Evolutionary conservation across 2,888 invertebrate genomes (phyloP).

Genomic region (Lepetodrilus schrolli): DNA sequence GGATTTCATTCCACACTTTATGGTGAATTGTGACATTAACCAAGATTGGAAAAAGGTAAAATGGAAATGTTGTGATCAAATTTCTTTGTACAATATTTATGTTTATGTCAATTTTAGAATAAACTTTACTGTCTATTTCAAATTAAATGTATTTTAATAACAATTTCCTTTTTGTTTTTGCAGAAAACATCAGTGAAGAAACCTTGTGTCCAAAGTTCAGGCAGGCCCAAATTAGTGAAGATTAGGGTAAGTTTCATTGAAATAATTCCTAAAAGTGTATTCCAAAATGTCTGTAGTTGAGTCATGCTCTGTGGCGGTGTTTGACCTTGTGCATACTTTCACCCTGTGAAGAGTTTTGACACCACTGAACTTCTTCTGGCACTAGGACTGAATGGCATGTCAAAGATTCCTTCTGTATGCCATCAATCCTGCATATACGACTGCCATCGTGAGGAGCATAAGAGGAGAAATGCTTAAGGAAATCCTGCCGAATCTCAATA

Average conservation of each 20-base stretch:
- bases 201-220: slow-evolving; percentile 44
- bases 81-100: too few relatives aligned
- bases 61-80: too few relatives aligned
- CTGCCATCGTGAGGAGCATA: neutral
- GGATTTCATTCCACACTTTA: too few relatives aligned
- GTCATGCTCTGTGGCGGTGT: neutral
- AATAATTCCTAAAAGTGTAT: too few relatives aligned
- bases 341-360: neutral
- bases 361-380: neutral
- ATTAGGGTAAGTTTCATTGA: slow-evolving; percentile 40
- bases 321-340: neutral
- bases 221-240: slow-evolving; percentile 47
- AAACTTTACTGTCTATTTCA: too few relatives aligned
- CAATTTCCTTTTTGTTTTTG: slow-evolving; percentile 32
- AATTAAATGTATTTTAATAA: too few relatives aligned
- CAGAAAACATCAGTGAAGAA: slow-evolving; percentile 51
- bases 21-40: too few relatives aligned
- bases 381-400: neutral
- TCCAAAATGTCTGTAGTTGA: too few relatives aligned
- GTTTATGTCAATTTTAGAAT: too few relatives aligned
- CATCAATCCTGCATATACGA: neutral
- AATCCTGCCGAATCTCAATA: slow-evolving; percentile 6
- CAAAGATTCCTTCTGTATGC: neutral
- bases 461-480: neutral
- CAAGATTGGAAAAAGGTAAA: too few relatives aligned